A percentile compares a stretch with the other conserved stretches of the same genome.
These are phyloP conservation scores for Actinernus sp. DNA, from an alignment of 92 coral and sea anemone genomes.

Conservation along the genomic window DNA sequence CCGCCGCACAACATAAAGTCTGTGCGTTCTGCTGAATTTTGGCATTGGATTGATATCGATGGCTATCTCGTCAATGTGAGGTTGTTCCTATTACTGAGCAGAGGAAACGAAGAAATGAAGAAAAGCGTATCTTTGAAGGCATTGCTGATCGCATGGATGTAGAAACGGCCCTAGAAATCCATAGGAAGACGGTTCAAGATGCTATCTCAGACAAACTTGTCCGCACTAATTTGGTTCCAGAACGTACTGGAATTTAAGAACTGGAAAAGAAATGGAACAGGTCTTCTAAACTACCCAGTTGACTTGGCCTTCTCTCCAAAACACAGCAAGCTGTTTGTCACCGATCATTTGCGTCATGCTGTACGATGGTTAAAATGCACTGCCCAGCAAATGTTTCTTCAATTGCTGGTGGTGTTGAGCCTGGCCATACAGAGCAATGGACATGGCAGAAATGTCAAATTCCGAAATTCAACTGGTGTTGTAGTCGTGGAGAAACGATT, in stretches of 20 bases:
- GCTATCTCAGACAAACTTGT: slow-evolving; percentile 22
- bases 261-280: slow-evolving; percentile 36
- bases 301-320: slow-evolving; percentile 48
- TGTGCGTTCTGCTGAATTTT: slow-evolving; percentile 54
- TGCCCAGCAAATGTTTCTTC: slow-evolving; percentile 57
- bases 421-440: slow-evolving; percentile 53
- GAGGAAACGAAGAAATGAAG: slow-evolving; percentile 36
- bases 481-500: slow-evolving; percentile 10
- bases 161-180: slow-evolving; percentile 34
- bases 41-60: slow-evolving; percentile 63
- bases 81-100: slow-evolving; percentile 32
- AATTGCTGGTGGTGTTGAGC: slow-evolving; percentile 58
- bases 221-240: slow-evolving; percentile 40
- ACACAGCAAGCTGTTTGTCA: slow-evolving; percentile 52
- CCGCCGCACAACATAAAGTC: slow-evolving; percentile 75
- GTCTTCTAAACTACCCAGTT: slow-evolving; percentile 24
- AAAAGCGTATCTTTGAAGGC: slow-evolving; percentile 28
- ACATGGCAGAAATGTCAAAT: slow-evolving; percentile 46
- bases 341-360: slow-evolving; percentile 45
- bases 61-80: slow-evolving; percentile 53
- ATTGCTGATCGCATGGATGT: slow-evolving; percentile 45
- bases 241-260: slow-evolving; percentile 52
- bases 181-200: slow-evolving; percentile 10
- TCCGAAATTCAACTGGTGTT: slow-evolving; percentile 45
- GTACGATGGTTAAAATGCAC: slow-evolving; percentile 54